These are phyloP conservation scores for Nasonovia ribisnigri DNA, from an alignment of 2,888 invertebrate species.

Conservation along the genomic window DNA sequence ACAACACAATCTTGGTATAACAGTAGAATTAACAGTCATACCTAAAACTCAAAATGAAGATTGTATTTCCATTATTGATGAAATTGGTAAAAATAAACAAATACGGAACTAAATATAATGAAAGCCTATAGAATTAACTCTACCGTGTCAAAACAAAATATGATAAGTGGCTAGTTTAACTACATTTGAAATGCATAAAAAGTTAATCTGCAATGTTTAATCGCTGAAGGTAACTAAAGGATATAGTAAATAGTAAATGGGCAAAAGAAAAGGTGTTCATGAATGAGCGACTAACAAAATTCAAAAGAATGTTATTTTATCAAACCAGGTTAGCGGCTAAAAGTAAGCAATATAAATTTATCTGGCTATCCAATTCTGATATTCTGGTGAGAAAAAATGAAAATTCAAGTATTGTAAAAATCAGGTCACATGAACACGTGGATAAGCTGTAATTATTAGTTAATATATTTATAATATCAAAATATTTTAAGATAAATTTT, in stretches of 20 bases:
- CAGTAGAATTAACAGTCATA: background rate
- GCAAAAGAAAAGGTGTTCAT: background rate
- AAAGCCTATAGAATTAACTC: no score
- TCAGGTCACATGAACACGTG: background rate
- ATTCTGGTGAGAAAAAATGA: conserved; percentile 18
- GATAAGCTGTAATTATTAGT: background rate
- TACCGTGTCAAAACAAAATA: no score
- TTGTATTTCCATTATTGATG: no score
- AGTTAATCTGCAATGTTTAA: background rate
- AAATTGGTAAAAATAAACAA: no score
- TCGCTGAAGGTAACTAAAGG: background rate
- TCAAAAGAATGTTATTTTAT: conserved; percentile 10
- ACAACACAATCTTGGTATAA: no score
- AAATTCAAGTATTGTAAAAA: background rate
- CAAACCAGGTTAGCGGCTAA: conserved; percentile 18
- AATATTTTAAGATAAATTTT: background rate
- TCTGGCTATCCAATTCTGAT: background rate
- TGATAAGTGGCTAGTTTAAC: no score
- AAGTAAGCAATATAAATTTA: conserved; percentile 19
- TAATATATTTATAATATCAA: background rate
- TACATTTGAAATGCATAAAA: background rate
- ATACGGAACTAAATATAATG: no score
- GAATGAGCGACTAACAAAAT: conserved; percentile 12
- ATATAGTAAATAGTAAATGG: background rate
- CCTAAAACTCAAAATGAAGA: background rate